Conservation (phyloP, 2,888 invertebrate species). For the Brachyopa scutellaris region DNA sequence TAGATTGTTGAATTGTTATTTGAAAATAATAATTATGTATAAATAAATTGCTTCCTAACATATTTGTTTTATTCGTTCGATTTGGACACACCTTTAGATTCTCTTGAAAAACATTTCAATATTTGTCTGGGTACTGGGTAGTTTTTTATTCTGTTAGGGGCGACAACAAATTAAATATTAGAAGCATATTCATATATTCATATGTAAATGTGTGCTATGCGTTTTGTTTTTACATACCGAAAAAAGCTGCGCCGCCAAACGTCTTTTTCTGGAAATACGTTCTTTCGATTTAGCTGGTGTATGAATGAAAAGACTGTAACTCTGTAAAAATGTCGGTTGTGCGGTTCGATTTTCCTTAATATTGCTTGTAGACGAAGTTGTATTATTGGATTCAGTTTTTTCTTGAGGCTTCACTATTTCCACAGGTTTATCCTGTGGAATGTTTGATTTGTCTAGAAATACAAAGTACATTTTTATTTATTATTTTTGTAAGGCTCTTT, state of each 20-base stretch:
- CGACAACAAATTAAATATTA: neutral
- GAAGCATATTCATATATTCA: too few relatives aligned
- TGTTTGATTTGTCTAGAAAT: constrained; percentile 30
- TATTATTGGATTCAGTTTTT: neutral
- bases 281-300: neutral
- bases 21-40: too few relatives aligned
- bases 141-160: neutral
- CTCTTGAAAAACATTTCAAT: constrained; percentile 63
- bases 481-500: too few relatives aligned
- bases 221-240: constrained; percentile 26
- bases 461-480: neutral
- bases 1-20: too few relatives aligned
- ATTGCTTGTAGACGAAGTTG: neutral
- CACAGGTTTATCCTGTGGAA: neutral
- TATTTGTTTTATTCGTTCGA: too few relatives aligned
- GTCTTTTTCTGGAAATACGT: constrained; percentile 6
- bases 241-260: constrained; percentile 1
- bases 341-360: neutral
- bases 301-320: constrained; percentile 10
- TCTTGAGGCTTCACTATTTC: neutral
- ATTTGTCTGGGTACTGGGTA: constrained; percentile 52
- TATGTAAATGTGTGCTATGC: too few relatives aligned
- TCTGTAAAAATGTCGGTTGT: constrained; percentile 9
- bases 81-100: neutral
- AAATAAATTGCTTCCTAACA: too few relatives aligned